Base-by-base conservation (phyloP, 35 echinoderm and acorn worm species). In the Lytechinus pictus region DNA sequence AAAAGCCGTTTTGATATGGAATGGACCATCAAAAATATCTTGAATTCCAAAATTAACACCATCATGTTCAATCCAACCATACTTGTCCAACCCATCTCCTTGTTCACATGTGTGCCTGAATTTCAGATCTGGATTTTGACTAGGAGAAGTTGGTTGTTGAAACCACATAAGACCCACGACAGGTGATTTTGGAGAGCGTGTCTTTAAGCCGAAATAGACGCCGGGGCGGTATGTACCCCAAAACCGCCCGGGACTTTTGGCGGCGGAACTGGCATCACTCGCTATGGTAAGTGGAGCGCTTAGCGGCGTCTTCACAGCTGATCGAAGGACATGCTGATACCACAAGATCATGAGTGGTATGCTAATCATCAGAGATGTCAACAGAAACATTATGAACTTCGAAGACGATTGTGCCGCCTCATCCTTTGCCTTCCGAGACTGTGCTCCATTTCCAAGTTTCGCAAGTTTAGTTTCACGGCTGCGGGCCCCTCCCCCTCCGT, bases 151-250 rank as follows among this genome's bases (percentile, higher is more conserved):
- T 21, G 51, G 52, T 87, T 97, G 97, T 61, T 27, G 95, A 87
- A 99, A 99, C 98, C 98, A 99, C 98, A 99, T 99, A 27, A 99
- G 86, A 13, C 98, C 98, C n/a, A 97, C 97, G 5, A 99, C 98
- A 19, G 94, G 96, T 9, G 96, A 97, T 56, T 98, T 93, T 27
- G 98, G 96, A 61, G 96, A 96, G 53, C 97, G 95, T 21, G 98
- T 99, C 52, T 98, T 98, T 94, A 99, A 87, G 8, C 98, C 98
- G 90, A 99, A 99, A 92, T 99, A 99, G 0, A 97, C 95, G 7
- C 98, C 98, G 11, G 98, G 96, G 21, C 98, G 95, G 89, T 99
- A 99, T 1, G 98, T 98, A 21, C 98, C 98, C 98, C 98, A 99
- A 91, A 97, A 99, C 13, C 98, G 88, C 29, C 95, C 96, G 7